phyloP scores from a whole-genome alignment of 92 coral and sea anemone genomes.

The Heteractis magnifica region DNA sequence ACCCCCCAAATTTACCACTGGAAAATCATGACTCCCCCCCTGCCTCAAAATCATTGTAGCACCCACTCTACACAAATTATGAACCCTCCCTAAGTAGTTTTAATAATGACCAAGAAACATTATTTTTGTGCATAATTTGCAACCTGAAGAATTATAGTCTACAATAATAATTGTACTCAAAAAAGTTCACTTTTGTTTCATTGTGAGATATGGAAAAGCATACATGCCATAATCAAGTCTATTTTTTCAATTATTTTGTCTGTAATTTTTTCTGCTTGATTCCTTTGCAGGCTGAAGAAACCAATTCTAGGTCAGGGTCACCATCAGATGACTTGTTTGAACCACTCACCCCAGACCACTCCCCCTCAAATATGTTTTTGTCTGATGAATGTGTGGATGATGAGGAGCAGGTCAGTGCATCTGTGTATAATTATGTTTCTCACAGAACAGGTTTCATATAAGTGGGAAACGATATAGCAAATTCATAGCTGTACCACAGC shows the following conservation, averaged over 20 bases:
- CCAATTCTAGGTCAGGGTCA: conserved; percentile 54
- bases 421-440: background rate
- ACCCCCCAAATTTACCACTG: no score
- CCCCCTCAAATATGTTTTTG: conserved; percentile 93
- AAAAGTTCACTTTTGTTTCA: no score
- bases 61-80: no score
- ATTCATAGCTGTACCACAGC: background rate
- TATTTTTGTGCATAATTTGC: no score
- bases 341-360: conserved; percentile 98
- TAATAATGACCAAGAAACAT: no score
- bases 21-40: no score
- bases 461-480: background rate
- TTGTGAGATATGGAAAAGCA: no score
- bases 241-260: background rate
- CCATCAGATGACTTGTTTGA: conserved; percentile 91
- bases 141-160: no score
- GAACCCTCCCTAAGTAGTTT: no score
- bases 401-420: conserved; percentile 64
- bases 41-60: no score
- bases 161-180: no score
- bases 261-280: background rate
- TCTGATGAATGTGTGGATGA: conserved; percentile 92
- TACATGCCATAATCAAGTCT: background rate
- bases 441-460: no score
- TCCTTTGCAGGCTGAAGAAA: conserved; percentile 55